Percentiles rank a stretch among this genome's conserved stretches.
phyloP scores from a whole-genome alignment of 2,888 invertebrate species.

The Orchestes rusci region DNA sequence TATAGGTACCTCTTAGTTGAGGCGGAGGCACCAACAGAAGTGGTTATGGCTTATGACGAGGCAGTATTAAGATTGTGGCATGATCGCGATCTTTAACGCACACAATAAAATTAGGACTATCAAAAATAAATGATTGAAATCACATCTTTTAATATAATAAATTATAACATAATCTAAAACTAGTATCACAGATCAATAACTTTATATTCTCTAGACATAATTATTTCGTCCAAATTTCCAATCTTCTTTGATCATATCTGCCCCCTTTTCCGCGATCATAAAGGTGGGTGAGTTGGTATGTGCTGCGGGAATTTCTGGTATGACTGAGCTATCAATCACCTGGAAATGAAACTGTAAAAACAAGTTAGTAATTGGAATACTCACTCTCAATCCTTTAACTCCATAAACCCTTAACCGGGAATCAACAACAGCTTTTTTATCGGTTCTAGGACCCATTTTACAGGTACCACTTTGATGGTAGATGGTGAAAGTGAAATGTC shows the following conservation, averaged over 20 bases:
- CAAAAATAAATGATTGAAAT: no score
- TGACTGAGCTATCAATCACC: slow-evolving; percentile 73
- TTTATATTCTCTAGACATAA: slow-evolving; percentile 3
- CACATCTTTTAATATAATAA: no score
- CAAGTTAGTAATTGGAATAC: no score
- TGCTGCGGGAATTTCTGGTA: slow-evolving; percentile 68
- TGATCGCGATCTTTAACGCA: no score
- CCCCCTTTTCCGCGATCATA: slow-evolving; percentile 77
- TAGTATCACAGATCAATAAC: slow-evolving; percentile 8
- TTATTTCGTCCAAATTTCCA: slow-evolving; percentile 35
- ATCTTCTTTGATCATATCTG: slow-evolving; percentile 60
- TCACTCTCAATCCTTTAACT: slow-evolving; percentile 52
- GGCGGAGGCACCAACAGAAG: no score
- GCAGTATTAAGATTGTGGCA: no score
- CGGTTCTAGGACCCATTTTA: slow-evolving; percentile 55
- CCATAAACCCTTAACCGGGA: slow-evolving; percentile 58
- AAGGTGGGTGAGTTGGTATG: slow-evolving; percentile 72
- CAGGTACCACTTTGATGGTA: slow-evolving; percentile 63
- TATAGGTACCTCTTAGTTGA: no score
- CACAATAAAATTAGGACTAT: no score
- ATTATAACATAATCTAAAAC: no score
- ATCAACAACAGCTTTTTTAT: slow-evolving; percentile 58
- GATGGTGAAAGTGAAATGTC: slow-evolving; percentile 61
- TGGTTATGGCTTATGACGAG: no score
- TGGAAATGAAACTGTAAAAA: no score